phyloP scores from a whole-genome alignment of 2,888 invertebrate species.

The Hetaerina titia region DNA sequence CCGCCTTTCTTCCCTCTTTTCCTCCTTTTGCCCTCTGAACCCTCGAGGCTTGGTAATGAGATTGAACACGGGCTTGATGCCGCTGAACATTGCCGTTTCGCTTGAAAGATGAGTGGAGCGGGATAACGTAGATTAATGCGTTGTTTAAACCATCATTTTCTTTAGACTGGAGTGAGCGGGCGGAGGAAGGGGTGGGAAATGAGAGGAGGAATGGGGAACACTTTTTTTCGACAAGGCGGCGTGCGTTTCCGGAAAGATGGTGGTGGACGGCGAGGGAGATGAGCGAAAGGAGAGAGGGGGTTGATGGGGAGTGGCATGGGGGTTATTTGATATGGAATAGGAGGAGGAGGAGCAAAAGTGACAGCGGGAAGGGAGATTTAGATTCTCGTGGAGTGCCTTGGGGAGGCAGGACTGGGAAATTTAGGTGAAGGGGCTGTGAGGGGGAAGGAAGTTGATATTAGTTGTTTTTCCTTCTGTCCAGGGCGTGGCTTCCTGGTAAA shows the following conservation, averaged over 20 bases:
- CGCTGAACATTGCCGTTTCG: slow-evolving; percentile 64
- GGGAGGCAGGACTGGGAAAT: background rate
- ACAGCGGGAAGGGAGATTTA: slow-evolving; percentile 8
- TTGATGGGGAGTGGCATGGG: background rate
- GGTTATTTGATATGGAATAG: slow-evolving; percentile 12
- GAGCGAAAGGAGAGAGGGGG: background rate
- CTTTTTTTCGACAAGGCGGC: slow-evolving; percentile 7
- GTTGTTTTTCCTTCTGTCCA: background rate
- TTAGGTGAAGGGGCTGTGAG: background rate
- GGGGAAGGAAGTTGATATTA: background rate
- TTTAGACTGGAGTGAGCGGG: background rate
- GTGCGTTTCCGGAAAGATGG: slow-evolving; percentile 2
- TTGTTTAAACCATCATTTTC: slow-evolving; percentile 67
- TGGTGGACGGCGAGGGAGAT: background rate
- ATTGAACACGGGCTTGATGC: slow-evolving; percentile 66
- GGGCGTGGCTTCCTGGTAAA: background rate
- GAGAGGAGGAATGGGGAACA: background rate
- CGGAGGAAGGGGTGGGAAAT: background rate
- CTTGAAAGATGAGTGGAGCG: slow-evolving; percentile 66
- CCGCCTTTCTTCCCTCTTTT: background rate
- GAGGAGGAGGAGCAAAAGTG: background rate
- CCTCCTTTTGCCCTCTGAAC: background rate
- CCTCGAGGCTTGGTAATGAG: slow-evolving; percentile 56
- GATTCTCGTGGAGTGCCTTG: background rate
- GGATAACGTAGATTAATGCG: slow-evolving; percentile 65